A percentile compares a stretch with the other conserved stretches of the same genome.
phyloP scores from a whole-genome alignment of 2,888 invertebrate species.

The Cheilosia vulpina region DNA sequence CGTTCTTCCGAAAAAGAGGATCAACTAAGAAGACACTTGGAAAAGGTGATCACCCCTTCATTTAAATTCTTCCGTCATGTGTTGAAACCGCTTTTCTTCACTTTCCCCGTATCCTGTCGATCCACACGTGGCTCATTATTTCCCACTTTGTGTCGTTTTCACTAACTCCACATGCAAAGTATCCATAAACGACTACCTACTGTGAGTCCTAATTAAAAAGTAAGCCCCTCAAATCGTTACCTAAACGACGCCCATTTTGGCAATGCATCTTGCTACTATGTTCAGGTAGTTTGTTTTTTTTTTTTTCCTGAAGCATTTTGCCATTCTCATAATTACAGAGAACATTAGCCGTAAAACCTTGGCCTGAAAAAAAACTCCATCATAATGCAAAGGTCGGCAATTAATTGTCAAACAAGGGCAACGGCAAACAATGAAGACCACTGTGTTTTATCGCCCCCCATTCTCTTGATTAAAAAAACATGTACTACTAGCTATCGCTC shows the following conservation, averaged over 20 bases:
- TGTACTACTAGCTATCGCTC: background rate
- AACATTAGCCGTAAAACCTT: conserved; percentile 49
- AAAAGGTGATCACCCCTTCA: no score
- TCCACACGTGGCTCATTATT: background rate
- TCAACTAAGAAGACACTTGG: no score
- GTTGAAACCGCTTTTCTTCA: background rate
- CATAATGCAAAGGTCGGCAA: conserved; percentile 57
- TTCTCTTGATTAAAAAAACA: conserved; percentile 67
- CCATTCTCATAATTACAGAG: conserved; percentile 45
- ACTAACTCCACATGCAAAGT: background rate
- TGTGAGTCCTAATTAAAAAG: conserved; percentile 33
- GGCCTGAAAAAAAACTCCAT: conserved; percentile 37
- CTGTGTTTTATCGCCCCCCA: conserved; percentile 32
- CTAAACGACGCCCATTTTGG: conserved; percentile 15
- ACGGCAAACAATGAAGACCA: conserved; percentile 56
- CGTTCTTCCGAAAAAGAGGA: no score
- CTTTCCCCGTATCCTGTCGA: background rate
- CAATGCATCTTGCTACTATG: background rate
- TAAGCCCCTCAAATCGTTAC: background rate
- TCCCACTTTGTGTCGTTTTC: background rate
- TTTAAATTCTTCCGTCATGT: no score
- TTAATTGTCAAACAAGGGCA: conserved; percentile 46
- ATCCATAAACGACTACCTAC: conserved; percentile 24
- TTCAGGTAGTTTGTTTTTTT: background rate
- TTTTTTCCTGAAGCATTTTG: background rate